Evolutionary conservation across 2,113 vertebrate genomes (phyloP).

Genomic region (Phaethon lepturus): DNA sequence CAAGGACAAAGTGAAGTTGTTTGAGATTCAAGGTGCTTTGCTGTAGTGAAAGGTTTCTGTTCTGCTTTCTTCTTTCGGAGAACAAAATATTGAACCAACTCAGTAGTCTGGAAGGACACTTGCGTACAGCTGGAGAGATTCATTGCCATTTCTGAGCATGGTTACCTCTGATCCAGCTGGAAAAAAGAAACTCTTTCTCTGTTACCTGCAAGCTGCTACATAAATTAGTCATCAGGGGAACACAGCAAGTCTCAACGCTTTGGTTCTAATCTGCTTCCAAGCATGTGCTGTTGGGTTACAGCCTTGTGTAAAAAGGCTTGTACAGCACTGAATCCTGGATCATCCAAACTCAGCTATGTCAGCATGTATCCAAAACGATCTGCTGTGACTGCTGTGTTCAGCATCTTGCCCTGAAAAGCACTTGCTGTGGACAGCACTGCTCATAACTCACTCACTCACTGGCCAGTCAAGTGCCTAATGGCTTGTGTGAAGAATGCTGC

Average conservation of each 20-base stretch:
- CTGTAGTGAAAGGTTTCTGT: neutral
- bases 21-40: neutral
- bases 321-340: neutral
- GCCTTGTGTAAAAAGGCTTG: neutral
- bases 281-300: neutral
- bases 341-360: neutral
- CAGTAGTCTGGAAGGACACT: neutral
- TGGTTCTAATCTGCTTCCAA: neutral
- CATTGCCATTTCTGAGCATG: neutral
- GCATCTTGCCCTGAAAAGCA: neutral
- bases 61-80: neutral
- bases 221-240: neutral
- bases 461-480: neutral
- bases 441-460: neutral
- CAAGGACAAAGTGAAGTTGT: neutral
- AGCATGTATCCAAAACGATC: neutral
- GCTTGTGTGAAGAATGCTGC: neutral
- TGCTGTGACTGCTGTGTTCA: neutral
- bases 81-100: neutral
- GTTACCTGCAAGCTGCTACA: constrained; percentile 5
- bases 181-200: neutral
- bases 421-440: neutral
- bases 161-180: neutral
- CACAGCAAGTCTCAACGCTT: neutral
- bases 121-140: neutral